These are phyloP conservation scores for Archips xylosteana DNA, from an alignment of 2,888 invertebrate genomes.

Conservation along the genomic window DNA sequence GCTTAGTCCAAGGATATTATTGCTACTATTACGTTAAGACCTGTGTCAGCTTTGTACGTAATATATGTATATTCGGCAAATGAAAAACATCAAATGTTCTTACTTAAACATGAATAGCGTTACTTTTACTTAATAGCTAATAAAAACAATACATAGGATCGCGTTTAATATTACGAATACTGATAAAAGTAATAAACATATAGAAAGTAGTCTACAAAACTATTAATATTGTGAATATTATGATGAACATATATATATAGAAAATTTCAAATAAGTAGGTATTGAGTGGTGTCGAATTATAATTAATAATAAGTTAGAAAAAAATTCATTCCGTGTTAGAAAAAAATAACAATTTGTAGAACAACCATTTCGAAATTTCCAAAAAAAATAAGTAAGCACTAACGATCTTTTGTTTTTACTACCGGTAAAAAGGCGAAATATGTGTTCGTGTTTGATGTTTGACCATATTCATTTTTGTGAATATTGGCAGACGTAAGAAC, in stretches of 20 bases:
- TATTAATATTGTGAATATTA: background rate
- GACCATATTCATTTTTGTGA: background rate
- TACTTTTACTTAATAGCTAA: background rate
- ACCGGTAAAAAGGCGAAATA: too few species aligned
- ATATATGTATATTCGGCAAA: background rate
- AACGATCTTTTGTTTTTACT: background rate
- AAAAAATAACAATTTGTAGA: background rate
- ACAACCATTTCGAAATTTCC: background rate
- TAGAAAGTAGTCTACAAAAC: background rate
- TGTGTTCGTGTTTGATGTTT: background rate
- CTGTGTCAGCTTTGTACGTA: background rate
- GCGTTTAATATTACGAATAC: background rate
- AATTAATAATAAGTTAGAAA: background rate
- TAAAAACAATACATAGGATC: background rate
- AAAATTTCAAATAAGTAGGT: background rate
- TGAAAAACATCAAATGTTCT: background rate
- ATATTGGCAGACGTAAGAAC: background rate
- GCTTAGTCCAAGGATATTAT: background rate
- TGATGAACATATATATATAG: background rate
- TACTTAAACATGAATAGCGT: background rate
- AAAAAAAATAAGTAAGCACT: background rate
- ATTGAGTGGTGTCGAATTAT: background rate
- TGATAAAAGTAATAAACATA: background rate
- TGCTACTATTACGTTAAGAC: background rate
- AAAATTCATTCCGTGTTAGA: conserved; percentile 16